phyloP scores from a whole-genome alignment of 1,140 invertebrate genomes.

The Ooceraea biroi region DNA sequence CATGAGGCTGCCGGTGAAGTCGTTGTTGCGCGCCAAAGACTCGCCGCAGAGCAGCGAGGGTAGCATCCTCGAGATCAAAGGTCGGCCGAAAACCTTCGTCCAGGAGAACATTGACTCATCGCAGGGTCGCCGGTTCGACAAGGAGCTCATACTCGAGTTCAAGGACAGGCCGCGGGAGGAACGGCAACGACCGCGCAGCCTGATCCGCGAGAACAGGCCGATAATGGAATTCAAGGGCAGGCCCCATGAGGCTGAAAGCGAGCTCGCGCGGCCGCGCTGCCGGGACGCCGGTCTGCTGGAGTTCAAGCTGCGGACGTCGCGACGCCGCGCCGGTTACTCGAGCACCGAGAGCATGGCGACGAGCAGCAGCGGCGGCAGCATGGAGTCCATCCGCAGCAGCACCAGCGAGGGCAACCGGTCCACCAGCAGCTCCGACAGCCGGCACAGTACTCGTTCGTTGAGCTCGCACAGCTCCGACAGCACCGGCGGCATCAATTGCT shows the following conservation, averaged over 20 bases:
- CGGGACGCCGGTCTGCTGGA: conserved; percentile 79
- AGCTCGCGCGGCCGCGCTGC: conserved; percentile 76
- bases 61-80: conserved; percentile 88
- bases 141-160: conserved; percentile 90
- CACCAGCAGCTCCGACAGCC: conserved; percentile 92
- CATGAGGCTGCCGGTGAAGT: conserved; percentile 89
- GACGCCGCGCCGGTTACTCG: conserved; percentile 90
- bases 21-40: conserved; percentile 87
- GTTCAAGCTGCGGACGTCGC: conserved; percentile 83
- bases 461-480: conserved; percentile 94
- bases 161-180: conserved; percentile 89
- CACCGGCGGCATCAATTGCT: conserved; percentile 87
- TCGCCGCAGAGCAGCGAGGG: conserved; percentile 89
- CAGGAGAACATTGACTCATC: conserved; percentile 75
- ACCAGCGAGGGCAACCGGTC: conserved; percentile 94
- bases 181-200: conserved; percentile 84
- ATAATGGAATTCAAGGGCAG: conserved; percentile 90
- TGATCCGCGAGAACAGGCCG: conserved; percentile 86
- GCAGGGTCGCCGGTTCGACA: conserved; percentile 84
- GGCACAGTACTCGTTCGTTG: conserved; percentile 90
- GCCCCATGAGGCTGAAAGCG: conserved; percentile 83
- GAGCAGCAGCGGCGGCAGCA: conserved; percentile 93
- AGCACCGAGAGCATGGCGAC: conserved; percentile 95
- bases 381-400: conserved; percentile 93
- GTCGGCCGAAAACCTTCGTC: conserved; percentile 85